These are phyloP conservation scores for Drosophila phalerata DNA, from an alignment of 2,888 invertebrate species.

Conservation along the genomic window DNA sequence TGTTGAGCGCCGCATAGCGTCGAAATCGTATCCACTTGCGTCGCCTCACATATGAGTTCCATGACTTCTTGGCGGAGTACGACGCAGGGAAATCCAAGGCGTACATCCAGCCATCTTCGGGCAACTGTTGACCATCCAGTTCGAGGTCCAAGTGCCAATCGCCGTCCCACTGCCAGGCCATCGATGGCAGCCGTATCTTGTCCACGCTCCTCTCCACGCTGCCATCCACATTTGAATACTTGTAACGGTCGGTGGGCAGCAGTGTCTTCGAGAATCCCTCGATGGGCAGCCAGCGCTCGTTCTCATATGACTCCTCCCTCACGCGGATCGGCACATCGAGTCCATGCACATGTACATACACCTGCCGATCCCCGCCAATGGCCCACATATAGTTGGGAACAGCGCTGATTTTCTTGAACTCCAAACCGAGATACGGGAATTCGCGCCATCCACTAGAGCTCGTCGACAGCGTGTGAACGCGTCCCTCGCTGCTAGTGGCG, in stretches of 20 bases:
- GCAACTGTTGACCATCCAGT: constrained; percentile 93
- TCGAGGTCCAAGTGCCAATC: constrained; percentile 95
- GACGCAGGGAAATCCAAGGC: constrained; percentile 96
- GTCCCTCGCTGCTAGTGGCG: constrained; percentile 94
- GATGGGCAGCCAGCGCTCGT: constrained; percentile 96
- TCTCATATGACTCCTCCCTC: constrained; percentile 96
- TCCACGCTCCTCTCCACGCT: constrained; percentile 91
- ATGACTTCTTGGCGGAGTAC: constrained; percentile 92
- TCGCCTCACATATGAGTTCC: constrained; percentile 95
- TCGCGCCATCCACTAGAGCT: constrained; percentile 94
- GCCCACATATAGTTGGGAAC: constrained; percentile 96
- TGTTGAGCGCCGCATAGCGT: constrained; percentile 94
- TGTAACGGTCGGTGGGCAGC: constrained; percentile 94
- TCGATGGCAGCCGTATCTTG: constrained; percentile 94
- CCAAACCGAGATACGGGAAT: constrained; percentile 92
- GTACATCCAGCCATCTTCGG: constrained; percentile 97
- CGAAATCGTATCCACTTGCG: constrained; percentile 96
- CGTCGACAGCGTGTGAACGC: constrained; percentile 93
- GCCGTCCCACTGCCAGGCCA: constrained; percentile 99
- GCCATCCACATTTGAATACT: constrained; percentile 95
- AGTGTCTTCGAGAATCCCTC: constrained; percentile 94
- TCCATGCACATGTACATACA: constrained; percentile 95
- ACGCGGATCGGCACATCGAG: constrained; percentile 95
- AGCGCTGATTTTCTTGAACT: constrained; percentile 95
- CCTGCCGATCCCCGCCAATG: constrained; percentile 96